Conservation (phyloP, 2,797 vertebrate species). For the Bradypus variegatus region DNA sequence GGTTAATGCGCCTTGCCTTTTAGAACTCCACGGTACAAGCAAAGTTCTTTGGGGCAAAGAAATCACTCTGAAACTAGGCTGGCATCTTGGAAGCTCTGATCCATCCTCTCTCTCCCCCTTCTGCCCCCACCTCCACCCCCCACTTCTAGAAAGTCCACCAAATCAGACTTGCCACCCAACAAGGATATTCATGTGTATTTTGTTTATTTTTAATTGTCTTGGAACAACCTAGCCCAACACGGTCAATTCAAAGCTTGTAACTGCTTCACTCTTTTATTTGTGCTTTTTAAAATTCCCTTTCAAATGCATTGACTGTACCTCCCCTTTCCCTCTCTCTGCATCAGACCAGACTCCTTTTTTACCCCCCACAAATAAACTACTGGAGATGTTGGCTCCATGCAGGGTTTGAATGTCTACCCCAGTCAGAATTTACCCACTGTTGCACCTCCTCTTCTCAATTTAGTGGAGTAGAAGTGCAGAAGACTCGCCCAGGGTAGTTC, state of each 20-base stretch:
- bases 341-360: not conserved
- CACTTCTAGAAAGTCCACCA: not conserved
- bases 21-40: not conserved
- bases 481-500: not conserved
- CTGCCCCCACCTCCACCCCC: not conserved
- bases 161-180: not conserved
- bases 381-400: not conserved
- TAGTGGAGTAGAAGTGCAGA: not conserved
- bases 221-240: not conserved
- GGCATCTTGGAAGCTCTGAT: not conserved
- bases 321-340: not conserved
- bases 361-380: not conserved
- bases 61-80: not conserved
- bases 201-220: not conserved
- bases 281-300: not conserved
- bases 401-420: not conserved
- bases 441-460: not conserved
- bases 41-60: not conserved
- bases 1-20: fast-evolving
- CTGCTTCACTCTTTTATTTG: not conserved
- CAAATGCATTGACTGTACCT: not conserved
- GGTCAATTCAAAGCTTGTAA: not conserved
- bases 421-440: not conserved
- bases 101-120: not conserved
- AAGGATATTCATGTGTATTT: not conserved